Base-by-base conservation (phyloP, 2,888 invertebrate species). In the Erebia palarica region DNA sequence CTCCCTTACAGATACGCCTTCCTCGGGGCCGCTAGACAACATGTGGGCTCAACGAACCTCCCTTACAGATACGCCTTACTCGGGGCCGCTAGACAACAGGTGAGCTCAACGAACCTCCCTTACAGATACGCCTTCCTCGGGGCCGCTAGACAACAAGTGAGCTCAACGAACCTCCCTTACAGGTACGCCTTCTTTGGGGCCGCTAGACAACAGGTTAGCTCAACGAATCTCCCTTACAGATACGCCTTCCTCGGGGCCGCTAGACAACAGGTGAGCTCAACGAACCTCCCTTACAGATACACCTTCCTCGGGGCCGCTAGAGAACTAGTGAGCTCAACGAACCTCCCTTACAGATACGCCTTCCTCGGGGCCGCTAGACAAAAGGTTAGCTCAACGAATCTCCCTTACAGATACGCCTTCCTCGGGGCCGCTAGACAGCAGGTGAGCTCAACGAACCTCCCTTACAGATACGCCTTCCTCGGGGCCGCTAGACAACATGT, bases 401-500 rank as follows among this genome's bases (percentile, higher is more conserved):
- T 44, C 10, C 44, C 5, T 44, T 44, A 51, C n/a, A n/a, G 7
- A 13, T n/a, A 97, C 0, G 82, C 85, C 1, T 93, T 93, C 85
- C 84, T 92, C 21, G 91, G 92, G 70, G 92, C 93, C 0, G 86
- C 92, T 0, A 81, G 78, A 9, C n/a, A 91, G 75, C 92, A 92
- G 89, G 92, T 90, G 44, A 10, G 44, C 44, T 10, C 44, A 44
- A 44, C 10, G 10, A 44, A 44, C 44, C 44, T 44, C 44, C 10
- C 3, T 10, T 44, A 44, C 27, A 44, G 44, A 10, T 44, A 51
- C 14, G 13, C n/a, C 14, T 93, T 93, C 85, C 84, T 92, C 21
- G 91, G 91, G 70, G 92, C 93, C 0, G 86, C 92, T 0, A 81
- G 78, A 9, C 90, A 91, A 75, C 92, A 93, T 89, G 92, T 90